phyloP scores from a whole-genome alignment of 2,113 vertebrate genomes.

The Xiphophorus couchianus region DNA sequence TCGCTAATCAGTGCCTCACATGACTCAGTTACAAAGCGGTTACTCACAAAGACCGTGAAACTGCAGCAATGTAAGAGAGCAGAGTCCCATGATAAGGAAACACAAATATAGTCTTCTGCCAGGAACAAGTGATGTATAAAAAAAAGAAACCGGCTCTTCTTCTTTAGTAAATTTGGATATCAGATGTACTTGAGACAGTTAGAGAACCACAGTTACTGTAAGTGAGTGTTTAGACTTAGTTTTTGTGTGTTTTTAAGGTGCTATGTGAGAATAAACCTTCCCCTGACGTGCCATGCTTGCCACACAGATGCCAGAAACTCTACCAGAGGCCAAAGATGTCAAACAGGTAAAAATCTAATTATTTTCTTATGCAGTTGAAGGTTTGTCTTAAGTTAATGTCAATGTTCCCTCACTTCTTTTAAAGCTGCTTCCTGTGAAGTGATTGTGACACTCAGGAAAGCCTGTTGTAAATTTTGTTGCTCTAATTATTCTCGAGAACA shows the following conservation, averaged over 20 bases:
- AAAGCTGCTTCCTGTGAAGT: neutral
- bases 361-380: neutral
- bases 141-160: slow-evolving; percentile 11
- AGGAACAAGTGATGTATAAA: neutral
- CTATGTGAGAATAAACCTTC: slow-evolving; percentile 73
- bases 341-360: slow-evolving; percentile 79
- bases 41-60: slow-evolving; percentile 36
- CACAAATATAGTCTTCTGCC: neutral
- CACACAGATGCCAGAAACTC: slow-evolving; percentile 78
- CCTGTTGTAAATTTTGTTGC: slow-evolving; percentile 8
- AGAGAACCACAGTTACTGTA: neutral
- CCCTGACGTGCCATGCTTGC: slow-evolving; percentile 85
- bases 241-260: slow-evolving; percentile 71
- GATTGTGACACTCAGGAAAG: neutral
- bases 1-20: slow-evolving; percentile 54
- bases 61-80: slow-evolving; percentile 23
- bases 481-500: neutral
- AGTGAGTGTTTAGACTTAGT: neutral
- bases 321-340: slow-evolving; percentile 80
- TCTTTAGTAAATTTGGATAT: neutral
- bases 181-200: neutral
- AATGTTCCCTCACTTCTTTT: no score
- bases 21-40: slow-evolving; percentile 40
- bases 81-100: slow-evolving; percentile 37
- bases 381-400: neutral